These are phyloP conservation scores for Megalopta genalis DNA, from an alignment of 1,140 invertebrate species.

Conservation along the genomic window DNA sequence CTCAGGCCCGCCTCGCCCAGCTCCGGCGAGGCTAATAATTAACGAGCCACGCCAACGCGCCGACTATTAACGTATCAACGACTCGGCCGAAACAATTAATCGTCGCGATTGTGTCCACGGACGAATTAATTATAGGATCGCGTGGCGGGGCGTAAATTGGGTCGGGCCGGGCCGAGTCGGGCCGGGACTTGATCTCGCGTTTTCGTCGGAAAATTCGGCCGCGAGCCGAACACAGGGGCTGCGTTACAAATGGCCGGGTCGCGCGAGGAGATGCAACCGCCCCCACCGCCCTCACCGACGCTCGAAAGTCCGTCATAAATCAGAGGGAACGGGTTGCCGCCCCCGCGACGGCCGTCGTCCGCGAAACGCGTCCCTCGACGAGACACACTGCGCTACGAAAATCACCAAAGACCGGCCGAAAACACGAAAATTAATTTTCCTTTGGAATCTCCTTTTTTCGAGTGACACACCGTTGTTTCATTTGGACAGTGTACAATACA, in stretches of 20 bases:
- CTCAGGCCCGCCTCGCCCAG: neutral
- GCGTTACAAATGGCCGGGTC: conserved; percentile 3
- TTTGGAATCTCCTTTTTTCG: no score
- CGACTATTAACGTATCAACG: neutral
- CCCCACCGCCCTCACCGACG: neutral
- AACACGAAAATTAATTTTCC: no score
- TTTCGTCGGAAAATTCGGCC: neutral
- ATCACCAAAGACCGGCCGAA: no score
- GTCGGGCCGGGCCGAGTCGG: no score
- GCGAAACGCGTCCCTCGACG: neutral
- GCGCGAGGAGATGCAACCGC: neutral
- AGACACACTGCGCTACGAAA: no score
- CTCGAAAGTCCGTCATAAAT: conserved; percentile 5
- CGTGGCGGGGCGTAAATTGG: neutral
- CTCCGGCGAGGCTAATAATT: neutral
- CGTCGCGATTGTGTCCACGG: neutral
- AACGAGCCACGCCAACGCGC: conserved; percentile 14
- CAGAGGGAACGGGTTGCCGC: neutral
- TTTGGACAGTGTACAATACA: no score
- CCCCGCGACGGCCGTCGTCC: no score
- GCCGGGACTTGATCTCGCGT: conserved; percentile 4
- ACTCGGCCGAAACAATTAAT: conserved; percentile 16
- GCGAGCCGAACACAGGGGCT: neutral
- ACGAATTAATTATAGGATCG: conserved; percentile 16
- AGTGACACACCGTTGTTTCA: no score